A percentile compares a stretch with the other conserved stretches of the same genome.
Conservation (phyloP, 1,140 invertebrate genomes). For the Halictus rubicundus region DNA sequence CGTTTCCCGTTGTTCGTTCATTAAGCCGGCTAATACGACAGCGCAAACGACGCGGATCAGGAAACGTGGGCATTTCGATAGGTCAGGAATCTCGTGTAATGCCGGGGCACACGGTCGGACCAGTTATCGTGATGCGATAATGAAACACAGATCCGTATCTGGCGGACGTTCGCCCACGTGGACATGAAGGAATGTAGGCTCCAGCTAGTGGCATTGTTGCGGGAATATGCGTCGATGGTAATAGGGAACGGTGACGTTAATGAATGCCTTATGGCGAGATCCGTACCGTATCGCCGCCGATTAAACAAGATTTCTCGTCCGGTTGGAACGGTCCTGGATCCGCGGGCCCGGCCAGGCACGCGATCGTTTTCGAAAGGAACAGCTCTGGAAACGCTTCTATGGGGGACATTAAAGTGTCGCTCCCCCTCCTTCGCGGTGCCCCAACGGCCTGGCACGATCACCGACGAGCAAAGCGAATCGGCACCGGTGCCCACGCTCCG, state of each 20-base stretch:
- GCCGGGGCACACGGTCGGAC: conserved; percentile 25
- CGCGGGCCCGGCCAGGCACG: conserved; percentile 41
- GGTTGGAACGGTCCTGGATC: conserved; percentile 42
- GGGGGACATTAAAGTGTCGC: conserved; percentile 41
- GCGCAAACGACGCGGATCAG: background rate
- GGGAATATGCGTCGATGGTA: conserved; percentile 47
- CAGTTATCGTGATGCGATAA: conserved; percentile 48
- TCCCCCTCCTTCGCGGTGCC: background rate
- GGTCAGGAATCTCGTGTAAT: conserved; percentile 29
- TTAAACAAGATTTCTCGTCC: conserved; percentile 56
- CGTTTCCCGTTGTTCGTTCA: background rate
- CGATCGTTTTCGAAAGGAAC: conserved; percentile 58
- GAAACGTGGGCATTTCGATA: conserved; percentile 28
- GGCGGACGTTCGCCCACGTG: conserved; percentile 45
- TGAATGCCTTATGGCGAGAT: conserved; percentile 52
- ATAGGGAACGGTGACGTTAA: conserved; percentile 58
- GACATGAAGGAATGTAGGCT: conserved; percentile 25
- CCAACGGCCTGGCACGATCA: conserved; percentile 29
- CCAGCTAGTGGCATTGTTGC: conserved; percentile 48
- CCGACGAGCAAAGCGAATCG: conserved; percentile 56
- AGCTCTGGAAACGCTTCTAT: conserved; percentile 43
- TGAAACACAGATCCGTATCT: conserved; percentile 53
- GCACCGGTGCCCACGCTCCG: conserved; percentile 50
- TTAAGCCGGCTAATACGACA: conserved; percentile 2
- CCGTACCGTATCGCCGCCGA: conserved; percentile 38